Evolutionary conservation across 2,888 invertebrate species (phyloP).

Genomic region (Aphodius sticticus): DNA sequence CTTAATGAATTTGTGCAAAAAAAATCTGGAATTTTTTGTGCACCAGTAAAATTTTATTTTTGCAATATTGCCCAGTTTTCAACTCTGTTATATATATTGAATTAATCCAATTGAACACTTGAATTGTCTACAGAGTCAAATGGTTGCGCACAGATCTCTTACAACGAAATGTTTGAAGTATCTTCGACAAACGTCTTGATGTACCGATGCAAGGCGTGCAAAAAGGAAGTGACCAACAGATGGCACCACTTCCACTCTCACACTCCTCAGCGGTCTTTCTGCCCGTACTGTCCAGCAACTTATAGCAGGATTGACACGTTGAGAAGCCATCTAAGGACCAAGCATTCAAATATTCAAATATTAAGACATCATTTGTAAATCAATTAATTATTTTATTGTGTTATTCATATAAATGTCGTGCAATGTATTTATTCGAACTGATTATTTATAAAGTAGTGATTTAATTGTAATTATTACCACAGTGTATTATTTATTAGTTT

Average conservation of each 20-base stretch:
- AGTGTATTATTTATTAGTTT: background rate
- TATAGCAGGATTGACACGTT: conserved; percentile 90
- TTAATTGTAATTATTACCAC: background rate
- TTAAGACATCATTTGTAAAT: conserved; percentile 25
- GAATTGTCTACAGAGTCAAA: conserved; percentile 40
- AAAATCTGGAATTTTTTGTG: too few relatives aligned
- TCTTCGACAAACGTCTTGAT: conserved; percentile 75
- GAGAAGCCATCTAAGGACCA: conserved; percentile 81
- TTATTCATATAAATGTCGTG: background rate
- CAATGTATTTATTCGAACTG: background rate
- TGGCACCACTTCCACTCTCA: conserved; percentile 91
- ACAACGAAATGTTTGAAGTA: conserved; percentile 83
- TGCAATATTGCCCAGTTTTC: background rate
- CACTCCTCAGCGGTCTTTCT: conserved; percentile 79
- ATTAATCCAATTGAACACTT: conserved; percentile 12
- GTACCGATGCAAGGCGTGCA: conserved; percentile 84
- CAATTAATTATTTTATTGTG: background rate
- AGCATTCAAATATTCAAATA: conserved; percentile 62
- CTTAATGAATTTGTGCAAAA: too few relatives aligned
- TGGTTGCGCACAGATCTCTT: conserved; percentile 65
- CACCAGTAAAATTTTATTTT: background rate
- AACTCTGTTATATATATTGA: background rate
- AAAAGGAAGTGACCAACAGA: conserved; percentile 86
- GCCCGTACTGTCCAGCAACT: conserved; percentile 86
- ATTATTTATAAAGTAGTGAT: background rate